Base-by-base conservation (phyloP, 2,113 vertebrate genomes). In the Promerops cafer region DNA sequence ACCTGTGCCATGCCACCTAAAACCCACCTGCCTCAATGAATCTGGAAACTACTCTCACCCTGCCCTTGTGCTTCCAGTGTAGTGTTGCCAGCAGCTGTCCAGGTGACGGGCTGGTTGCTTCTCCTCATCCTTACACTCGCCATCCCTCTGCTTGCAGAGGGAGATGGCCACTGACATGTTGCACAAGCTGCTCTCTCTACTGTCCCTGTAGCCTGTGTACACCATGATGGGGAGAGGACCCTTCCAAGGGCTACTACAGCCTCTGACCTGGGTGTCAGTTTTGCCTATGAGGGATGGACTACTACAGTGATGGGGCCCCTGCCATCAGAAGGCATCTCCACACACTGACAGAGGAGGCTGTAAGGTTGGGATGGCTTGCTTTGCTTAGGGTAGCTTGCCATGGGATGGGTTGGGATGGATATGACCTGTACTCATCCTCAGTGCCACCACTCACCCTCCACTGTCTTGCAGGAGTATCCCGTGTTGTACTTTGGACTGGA, bases 21-120 rank as follows among this genome's bases (percentile, higher is more conserved):
- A 96, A 27, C 85, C 79, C 1, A 83, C 83, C 19, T 89, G 88
- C 47, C 95, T 97, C 91, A 93, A 60, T 60, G n/a, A 60, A 37
- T 37, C 57, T 60, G 57, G 35, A 21, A 60, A 60, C 57, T 40
- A 61, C 37, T 37, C 24, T 61, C 37, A 28, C 24, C 37, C 35
- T 61, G 59, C 35, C 59, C 59, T 26, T 61, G 59, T 61, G 24
- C 59, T 61, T 61, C 59, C 27, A 37, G 35, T 61, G 59, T 61
- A 61, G 35, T 26, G 39, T 11, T 61, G 59, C 59, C 35, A 39
- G 59, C 17, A 15, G n/a, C n/a, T 59, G n/a, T 59, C n/a, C 59
- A 61, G 24, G 24, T 61, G 59, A 39, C 16, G 27, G 59, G n/a
- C 57, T 59, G n/a, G 57, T 59, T 59, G 57, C 26, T 61, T 37